Evolutionary conservation across 2,888 invertebrate genomes (phyloP).

Genomic region (Lasioglossum villosulum): DNA sequence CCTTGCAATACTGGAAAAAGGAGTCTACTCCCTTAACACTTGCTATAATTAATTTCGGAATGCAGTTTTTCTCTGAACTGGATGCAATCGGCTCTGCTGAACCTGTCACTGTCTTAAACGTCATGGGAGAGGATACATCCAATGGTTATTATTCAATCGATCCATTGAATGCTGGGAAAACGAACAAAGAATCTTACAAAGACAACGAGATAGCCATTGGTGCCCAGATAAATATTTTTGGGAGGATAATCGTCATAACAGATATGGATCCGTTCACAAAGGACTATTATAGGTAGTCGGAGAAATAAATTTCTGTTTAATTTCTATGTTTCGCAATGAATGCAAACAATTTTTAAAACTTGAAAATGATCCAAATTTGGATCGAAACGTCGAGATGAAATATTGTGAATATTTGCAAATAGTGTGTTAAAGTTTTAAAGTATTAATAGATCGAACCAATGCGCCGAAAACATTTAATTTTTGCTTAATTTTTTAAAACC

Average conservation of each 20-base stretch:
- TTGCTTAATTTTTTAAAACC: not conserved
- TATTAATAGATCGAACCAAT: too few species aligned
- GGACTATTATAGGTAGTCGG: constrained; percentile 88
- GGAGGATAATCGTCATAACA: constrained; percentile 91
- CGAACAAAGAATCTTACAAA: constrained; percentile 85
- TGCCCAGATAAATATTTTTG: constrained; percentile 91
- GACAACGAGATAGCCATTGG: constrained; percentile 94
- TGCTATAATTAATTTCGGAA: not conserved
- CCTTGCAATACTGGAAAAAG: too few species aligned
- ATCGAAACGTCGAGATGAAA: too few species aligned
- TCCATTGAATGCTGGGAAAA: constrained; percentile 86
- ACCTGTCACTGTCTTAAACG: constrained; percentile 87
- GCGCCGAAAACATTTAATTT: too few species aligned
- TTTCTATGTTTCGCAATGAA: not conserved
- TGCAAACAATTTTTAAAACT: too few species aligned
- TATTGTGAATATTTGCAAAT: too few species aligned
- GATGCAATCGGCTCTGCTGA: constrained; percentile 85
- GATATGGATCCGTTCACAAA: constrained; percentile 95
- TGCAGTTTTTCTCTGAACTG: constrained; percentile 64
- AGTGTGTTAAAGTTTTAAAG: too few species aligned
- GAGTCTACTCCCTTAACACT: too few species aligned
- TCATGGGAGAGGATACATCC: constrained; percentile 86
- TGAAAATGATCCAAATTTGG: too few species aligned
- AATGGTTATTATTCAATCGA: constrained; percentile 87
- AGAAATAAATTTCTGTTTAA: not conserved